Conservation (phyloP, 2,888 invertebrate genomes). For the Trissonchulus latispiculum region DNA sequence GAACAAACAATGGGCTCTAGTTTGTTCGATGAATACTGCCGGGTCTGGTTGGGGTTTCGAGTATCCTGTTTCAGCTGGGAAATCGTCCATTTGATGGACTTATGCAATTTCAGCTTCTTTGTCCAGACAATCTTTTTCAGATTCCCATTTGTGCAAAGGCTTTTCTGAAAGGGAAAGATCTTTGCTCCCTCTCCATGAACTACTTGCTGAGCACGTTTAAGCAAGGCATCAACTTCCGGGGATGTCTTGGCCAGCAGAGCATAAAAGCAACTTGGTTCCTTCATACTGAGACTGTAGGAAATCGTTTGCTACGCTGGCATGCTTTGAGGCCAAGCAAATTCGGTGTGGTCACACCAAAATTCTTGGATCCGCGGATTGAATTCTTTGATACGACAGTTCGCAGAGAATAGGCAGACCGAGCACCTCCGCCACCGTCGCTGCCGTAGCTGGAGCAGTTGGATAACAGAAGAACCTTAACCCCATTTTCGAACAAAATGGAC, state of each 20-base stretch:
- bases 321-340: not conserved
- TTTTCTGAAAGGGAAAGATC: too few species aligned
- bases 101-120: slow-evolving; percentile 3
- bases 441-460: not conserved
- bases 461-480: not conserved
- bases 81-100: not conserved
- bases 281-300: not conserved
- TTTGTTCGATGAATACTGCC: not conserved
- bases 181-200: too few species aligned
- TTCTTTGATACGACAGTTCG: not conserved
- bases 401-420: not conserved
- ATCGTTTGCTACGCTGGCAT: not conserved
- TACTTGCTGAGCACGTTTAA: not conserved
- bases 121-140: slow-evolving; percentile 4
- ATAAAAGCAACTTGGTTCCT: not conserved
- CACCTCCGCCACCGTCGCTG: not conserved
- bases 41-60: not conserved
- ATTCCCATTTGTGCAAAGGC: slow-evolving; percentile 10
- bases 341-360: not conserved
- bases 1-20: not conserved
- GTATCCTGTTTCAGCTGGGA: not conserved
- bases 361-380: not conserved
- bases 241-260: not conserved
- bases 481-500: not conserved
- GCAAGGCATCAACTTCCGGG: not conserved